These are phyloP conservation scores for Nanorana parkeri DNA, from an alignment of 2,113 vertebrate species.

Conservation along the genomic window DNA sequence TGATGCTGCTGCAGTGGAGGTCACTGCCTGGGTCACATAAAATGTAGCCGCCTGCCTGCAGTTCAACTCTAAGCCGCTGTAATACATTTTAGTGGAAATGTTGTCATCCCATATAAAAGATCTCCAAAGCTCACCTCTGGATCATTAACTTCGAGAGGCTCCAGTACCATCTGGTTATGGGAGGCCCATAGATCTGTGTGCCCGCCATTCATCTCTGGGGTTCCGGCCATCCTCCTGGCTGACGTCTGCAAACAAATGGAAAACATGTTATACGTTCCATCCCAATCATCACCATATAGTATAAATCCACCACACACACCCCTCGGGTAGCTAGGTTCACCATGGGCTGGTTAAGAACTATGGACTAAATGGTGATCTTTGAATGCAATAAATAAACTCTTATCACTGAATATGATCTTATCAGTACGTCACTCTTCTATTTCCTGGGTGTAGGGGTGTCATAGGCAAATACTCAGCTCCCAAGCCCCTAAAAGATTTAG, in stretches of 20 bases:
- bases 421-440: too few relatives aligned
- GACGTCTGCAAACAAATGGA: conserved; percentile 11
- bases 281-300: background rate
- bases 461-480: too few relatives aligned
- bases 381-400: background rate
- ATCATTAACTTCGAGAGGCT: conserved; percentile 82
- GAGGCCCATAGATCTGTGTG: conserved; percentile 77
- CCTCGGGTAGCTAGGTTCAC: background rate
- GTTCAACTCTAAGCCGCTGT: too few relatives aligned
- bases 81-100: too few relatives aligned
- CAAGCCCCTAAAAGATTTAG: too few relatives aligned
- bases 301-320: too few relatives aligned
- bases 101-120: too few relatives aligned
- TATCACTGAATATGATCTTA: background rate
- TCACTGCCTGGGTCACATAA: background rate
- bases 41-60: background rate
- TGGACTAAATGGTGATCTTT: too few relatives aligned
- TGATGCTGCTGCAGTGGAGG: background rate
- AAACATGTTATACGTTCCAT: background rate
- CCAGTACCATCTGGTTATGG: conserved; percentile 87
- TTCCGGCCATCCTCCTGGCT: conserved; percentile 62
- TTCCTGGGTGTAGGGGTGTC: too few relatives aligned
- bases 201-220: conserved; percentile 60
- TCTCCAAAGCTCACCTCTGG: conserved; percentile 78
- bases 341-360: too few relatives aligned